phyloP scores from a whole-genome alignment of 2,113 vertebrate genomes.

The Gymnogyps californianus region DNA sequence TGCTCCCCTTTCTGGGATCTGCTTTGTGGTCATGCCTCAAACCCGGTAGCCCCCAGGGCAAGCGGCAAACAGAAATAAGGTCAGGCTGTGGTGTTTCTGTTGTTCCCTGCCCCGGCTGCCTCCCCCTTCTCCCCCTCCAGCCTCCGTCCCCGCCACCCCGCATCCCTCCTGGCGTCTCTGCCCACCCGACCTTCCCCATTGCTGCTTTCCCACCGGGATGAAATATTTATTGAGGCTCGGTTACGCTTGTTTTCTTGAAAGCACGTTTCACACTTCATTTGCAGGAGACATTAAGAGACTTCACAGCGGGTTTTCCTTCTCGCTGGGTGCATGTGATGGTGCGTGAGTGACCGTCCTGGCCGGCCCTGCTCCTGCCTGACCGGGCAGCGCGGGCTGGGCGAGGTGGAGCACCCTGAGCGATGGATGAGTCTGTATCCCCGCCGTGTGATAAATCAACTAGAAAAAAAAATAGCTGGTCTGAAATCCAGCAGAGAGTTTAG shows the following conservation, averaged over 20 bases:
- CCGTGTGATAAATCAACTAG: background rate
- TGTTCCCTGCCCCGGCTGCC: background rate
- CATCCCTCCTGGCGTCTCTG: background rate
- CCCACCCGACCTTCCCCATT: background rate
- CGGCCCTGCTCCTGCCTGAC: accelerated
- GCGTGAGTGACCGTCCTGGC: background rate
- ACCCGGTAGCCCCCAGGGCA: background rate
- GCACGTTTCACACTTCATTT: conserved; percentile 50
- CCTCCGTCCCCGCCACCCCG: background rate
- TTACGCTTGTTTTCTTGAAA: conserved; percentile 45
- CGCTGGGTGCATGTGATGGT: accelerated
- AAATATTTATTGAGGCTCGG: conserved; percentile 37
- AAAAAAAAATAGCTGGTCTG: background rate
- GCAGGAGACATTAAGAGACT: background rate
- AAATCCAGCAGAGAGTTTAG: background rate
- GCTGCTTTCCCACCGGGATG: conserved; percentile 8
- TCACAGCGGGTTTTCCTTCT: background rate
- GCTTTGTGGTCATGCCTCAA: background rate
- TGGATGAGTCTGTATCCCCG: background rate
- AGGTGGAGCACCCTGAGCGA: background rate
- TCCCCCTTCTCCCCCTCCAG: background rate
- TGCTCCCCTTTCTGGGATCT: background rate
- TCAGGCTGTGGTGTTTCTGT: background rate
- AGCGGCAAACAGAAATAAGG: conserved; percentile 7
- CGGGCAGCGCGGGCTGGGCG: accelerated